These are phyloP conservation scores for Heterodera carotae DNA, from an alignment of 1,140 invertebrate species.

Conservation along the genomic window DNA sequence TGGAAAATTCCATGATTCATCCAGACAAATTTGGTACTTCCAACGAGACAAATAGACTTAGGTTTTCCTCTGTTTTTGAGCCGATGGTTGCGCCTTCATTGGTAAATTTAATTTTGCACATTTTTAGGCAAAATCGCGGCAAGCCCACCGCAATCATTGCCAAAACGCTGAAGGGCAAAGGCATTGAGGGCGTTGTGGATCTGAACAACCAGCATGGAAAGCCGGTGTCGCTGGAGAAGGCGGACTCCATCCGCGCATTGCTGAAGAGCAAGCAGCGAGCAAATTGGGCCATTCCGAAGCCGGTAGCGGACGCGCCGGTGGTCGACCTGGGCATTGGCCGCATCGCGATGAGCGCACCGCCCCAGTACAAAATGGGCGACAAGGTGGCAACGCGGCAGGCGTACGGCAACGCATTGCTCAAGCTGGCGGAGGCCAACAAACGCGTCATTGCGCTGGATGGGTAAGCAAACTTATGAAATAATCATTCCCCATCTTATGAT, in stretches of 20 bases:
- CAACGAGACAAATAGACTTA: too few species aligned
- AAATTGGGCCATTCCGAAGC: constrained; percentile 70
- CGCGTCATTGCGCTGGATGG: constrained; percentile 68
- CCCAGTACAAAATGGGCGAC: constrained; percentile 77
- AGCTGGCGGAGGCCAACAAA: constrained; percentile 79
- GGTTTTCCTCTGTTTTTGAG: too few species aligned
- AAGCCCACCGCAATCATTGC: constrained; percentile 89
- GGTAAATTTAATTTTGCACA: constrained; percentile 71
- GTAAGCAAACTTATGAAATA: too few species aligned
- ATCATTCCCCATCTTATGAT: too few species aligned
- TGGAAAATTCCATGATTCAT: too few species aligned
- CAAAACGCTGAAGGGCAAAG: constrained; percentile 92
- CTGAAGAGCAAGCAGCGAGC: constrained; percentile 71
- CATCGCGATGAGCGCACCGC: constrained; percentile 76
- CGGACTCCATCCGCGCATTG: constrained; percentile 74
- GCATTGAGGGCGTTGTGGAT: constrained; percentile 82
- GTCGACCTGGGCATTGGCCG: constrained; percentile 74
- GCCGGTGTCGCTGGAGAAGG: constrained; percentile 80
- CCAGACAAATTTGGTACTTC: too few species aligned
- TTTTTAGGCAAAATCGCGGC: constrained; percentile 71
- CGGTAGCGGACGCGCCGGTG: constrained; percentile 74
- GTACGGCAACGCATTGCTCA: constrained; percentile 89
- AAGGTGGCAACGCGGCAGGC: constrained; percentile 86
- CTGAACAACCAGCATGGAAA: constrained; percentile 96
- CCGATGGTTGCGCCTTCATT: constrained; percentile 71